Conservation (phyloP, 2,888 invertebrate genomes). For the Acleris holmiana region DNA sequence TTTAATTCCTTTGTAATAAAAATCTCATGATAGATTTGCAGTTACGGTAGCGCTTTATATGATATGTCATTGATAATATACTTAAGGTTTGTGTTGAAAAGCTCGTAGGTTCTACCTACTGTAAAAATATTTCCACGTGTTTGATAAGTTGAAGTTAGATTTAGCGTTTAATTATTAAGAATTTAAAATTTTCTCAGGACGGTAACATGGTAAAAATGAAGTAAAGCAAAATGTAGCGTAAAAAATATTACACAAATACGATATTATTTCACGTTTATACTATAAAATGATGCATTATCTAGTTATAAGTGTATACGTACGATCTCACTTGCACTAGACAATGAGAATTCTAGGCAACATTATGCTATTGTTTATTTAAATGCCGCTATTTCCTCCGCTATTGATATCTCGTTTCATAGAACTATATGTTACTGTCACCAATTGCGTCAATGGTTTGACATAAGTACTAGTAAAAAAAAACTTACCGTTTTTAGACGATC, state of each 20-base stretch:
- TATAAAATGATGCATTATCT: neutral
- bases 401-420: slow-evolving; percentile 3
- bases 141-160: too few species aligned
- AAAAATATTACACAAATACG: neutral
- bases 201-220: too few species aligned
- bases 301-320: neutral
- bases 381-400: neutral
- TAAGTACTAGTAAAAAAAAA: neutral
- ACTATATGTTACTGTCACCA: neutral
- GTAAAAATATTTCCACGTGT: too few species aligned
- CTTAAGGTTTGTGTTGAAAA: too few species aligned
- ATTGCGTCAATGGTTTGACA: neutral
- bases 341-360: neutral
- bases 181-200: too few species aligned
- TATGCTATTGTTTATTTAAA: neutral
- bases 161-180: too few species aligned
- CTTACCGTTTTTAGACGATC: slow-evolving; percentile 59
- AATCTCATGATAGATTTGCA: too few species aligned
- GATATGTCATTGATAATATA: too few species aligned
- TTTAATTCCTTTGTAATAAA: too few species aligned
- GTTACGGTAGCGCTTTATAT: too few species aligned
- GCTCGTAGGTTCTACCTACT: too few species aligned
- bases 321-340: neutral
- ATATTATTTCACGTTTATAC: neutral
- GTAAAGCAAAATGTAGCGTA: too few species aligned